These are phyloP conservation scores for Caloenas nicobarica DNA, from an alignment of 2,113 vertebrate genomes.

Conservation along the genomic window DNA sequence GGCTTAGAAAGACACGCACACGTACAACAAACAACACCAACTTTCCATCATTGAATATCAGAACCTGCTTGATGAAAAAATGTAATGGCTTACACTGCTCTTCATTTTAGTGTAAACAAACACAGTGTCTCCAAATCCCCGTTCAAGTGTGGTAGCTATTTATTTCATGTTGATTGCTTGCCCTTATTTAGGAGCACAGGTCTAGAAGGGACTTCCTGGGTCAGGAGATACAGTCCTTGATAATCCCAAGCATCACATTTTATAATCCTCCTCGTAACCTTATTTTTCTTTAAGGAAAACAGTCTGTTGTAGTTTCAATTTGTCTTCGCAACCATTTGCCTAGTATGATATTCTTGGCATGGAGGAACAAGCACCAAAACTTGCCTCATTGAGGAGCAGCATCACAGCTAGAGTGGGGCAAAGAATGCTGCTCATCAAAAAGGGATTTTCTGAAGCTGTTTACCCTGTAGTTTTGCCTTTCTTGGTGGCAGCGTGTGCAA, in stretches of 20 bases:
- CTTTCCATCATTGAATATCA: slow-evolving; percentile 8
- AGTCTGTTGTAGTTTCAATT: not conserved
- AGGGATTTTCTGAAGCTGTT: slow-evolving; percentile 38
- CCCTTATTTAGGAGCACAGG: not conserved
- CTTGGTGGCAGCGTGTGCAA: not conserved
- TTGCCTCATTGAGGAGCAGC: not conserved
- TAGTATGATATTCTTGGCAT: not conserved
- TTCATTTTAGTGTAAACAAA: not conserved
- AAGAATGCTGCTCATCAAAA: slow-evolving; percentile 4
- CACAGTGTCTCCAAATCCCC: not conserved
- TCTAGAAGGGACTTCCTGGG: not conserved
- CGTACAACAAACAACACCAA: slow-evolving; percentile 34
- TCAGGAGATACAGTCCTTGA: not conserved
- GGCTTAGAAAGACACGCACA: slow-evolving; percentile 62
- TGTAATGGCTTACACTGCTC: not conserved
- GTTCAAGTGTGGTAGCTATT: not conserved
- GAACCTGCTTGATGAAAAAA: slow-evolving; percentile 35
- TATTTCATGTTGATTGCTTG: not conserved
- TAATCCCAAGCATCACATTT: not conserved
- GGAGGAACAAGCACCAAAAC: not conserved
- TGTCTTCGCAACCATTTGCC: not conserved
- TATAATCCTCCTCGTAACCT: not conserved
- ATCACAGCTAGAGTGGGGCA: not conserved
- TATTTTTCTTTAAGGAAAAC: not conserved
- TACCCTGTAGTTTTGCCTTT: not conserved